Evolutionary conservation across 2,797 vertebrate genomes (phyloP).

Genomic region (Crenuchus spilurus): DNA sequence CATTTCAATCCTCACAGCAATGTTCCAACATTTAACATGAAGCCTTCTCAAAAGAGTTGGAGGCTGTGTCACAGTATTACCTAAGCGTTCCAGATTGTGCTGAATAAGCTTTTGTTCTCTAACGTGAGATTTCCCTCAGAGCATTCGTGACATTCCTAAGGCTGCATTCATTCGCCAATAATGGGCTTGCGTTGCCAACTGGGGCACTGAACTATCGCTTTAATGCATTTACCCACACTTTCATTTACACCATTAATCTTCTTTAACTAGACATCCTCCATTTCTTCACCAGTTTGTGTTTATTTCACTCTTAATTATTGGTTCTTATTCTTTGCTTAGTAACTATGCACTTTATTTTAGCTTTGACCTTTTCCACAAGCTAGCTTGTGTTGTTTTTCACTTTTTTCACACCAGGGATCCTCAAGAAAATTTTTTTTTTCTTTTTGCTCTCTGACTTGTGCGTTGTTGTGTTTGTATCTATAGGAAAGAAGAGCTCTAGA

Average conservation of each 20-base stretch:
- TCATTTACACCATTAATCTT: not conserved
- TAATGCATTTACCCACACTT: not conserved
- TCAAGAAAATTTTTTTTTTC: no score
- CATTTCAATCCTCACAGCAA: no score
- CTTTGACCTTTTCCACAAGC: constrained; percentile 29
- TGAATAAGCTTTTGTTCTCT: constrained; percentile 10
- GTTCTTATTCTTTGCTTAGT: not conserved
- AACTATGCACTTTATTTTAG: not conserved
- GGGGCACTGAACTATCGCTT: not conserved
- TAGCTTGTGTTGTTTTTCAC: constrained; percentile 30
- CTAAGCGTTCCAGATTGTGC: constrained; percentile 1
- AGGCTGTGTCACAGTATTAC: not conserved
- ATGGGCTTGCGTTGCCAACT: constrained; percentile 5
- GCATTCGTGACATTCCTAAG: constrained; percentile 16
- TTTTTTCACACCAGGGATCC: no score
- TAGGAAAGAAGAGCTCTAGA: constrained; percentile 99
- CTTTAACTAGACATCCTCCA: not conserved
- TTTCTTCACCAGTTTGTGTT: not conserved
- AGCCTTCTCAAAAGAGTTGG: no score
- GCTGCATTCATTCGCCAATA: not conserved
- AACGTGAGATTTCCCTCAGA: not conserved
- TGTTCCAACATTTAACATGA: no score
- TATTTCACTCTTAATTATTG: not conserved
- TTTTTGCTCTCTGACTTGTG: not conserved
- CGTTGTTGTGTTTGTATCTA: constrained; percentile 4